phyloP scores from a whole-genome alignment of 2,113 vertebrate genomes.

The Irena cyanogastra region DNA sequence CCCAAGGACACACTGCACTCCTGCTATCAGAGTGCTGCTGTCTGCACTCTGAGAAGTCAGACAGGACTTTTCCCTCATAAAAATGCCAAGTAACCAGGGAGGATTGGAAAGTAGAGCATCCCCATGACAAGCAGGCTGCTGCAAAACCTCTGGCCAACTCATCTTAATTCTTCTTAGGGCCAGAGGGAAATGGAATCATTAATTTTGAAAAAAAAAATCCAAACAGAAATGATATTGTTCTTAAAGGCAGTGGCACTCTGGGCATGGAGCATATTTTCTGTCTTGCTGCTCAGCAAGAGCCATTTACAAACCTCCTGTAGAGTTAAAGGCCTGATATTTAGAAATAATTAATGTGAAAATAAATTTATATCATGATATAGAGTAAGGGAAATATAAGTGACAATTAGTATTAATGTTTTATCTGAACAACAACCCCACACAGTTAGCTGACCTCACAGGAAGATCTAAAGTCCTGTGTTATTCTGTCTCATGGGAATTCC shows the following conservation, averaged over 20 bases:
- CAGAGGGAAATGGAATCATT: not conserved
- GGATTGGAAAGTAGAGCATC: not conserved
- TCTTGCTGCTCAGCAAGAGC: not conserved
- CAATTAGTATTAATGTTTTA: not conserved
- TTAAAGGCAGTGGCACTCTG: not conserved
- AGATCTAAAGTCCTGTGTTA: not conserved
- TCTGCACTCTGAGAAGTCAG: not conserved
- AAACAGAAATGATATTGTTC: not conserved
- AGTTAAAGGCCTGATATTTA: not conserved
- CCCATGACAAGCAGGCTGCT: not conserved
- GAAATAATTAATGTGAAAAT: not conserved
- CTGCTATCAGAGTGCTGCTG: not conserved
- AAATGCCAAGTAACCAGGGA: not conserved
- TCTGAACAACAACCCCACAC: not conserved
- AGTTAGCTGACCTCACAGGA: not conserved
- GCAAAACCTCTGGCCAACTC: not conserved
- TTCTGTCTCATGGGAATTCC: not conserved
- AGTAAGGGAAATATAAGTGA: not conserved
- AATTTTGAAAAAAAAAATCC: not conserved
- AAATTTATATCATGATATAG: not conserved
- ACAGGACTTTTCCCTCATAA: not conserved
- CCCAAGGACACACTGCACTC: not conserved
- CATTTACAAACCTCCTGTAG: not conserved
- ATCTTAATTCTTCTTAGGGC: not conserved
- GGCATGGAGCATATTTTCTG: rapidly evolving